A percentile compares a stretch with the other conserved stretches of the same genome.
These are phyloP conservation scores for Trichogramma pretiosum DNA, from an alignment of 1,140 invertebrate species.

Conservation along the genomic window DNA sequence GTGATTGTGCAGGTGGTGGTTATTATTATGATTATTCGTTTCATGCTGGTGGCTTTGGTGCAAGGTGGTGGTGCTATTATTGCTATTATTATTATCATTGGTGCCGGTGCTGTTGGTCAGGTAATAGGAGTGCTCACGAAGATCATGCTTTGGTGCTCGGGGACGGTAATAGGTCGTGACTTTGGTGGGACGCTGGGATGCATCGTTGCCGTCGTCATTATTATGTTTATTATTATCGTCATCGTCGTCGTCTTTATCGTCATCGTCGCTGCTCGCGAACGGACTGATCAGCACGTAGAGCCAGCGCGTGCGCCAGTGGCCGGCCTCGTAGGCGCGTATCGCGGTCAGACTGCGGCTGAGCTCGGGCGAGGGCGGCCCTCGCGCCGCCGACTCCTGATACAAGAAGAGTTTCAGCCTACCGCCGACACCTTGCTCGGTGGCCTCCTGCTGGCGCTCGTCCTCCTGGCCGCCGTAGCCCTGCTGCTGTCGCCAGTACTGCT, in stretches of 20 bases:
- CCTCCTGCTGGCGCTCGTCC: conserved; percentile 28
- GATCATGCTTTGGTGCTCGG: no score
- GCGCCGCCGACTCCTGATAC: conserved; percentile 8
- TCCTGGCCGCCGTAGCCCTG: conserved; percentile 20
- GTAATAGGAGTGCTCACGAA: no score
- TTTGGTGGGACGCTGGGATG: no score
- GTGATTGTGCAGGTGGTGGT: conserved; percentile 33
- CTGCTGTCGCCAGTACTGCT: conserved; percentile 14
- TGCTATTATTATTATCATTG: no score
- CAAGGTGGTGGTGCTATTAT: conserved; percentile 29
- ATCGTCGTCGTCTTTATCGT: no score
- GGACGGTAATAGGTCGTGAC: not conserved
- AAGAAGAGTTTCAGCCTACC: conserved; percentile 26
- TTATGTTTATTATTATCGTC: no score
- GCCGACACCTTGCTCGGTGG: conserved; percentile 24
- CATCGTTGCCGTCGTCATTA: no score
- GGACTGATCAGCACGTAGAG: conserved; percentile 14
- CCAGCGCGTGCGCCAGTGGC: conserved; percentile 15
- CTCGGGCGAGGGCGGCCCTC: conserved; percentile 24
- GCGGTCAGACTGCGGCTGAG: conserved; percentile 18
- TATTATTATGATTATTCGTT: no score
- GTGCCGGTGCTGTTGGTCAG: no score
- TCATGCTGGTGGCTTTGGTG: conserved; percentile 36
- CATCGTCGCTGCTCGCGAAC: conserved; percentile 23
- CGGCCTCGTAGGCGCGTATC: conserved; percentile 13